Evolutionary conservation across 2,888 invertebrate species (phyloP).

Genomic region (Baronia brevicornis): DNA sequence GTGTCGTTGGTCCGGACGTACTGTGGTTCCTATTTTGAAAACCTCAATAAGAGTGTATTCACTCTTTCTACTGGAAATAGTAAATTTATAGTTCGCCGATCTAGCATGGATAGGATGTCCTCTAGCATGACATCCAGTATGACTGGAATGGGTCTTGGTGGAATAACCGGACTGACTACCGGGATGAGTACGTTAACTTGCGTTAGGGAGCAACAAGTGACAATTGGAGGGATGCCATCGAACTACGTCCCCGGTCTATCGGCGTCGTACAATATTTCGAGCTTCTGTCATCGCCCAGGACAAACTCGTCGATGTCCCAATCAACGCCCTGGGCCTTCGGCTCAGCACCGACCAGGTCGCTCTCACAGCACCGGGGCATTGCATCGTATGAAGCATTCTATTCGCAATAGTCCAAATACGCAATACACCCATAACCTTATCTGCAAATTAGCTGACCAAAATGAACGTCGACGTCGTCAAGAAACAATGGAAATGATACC

Average conservation of each 20-base stretch:
- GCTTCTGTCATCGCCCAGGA: constrained; percentile 70
- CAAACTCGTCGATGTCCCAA: constrained; percentile 68
- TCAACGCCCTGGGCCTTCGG: constrained; percentile 67
- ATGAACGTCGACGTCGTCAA: constrained; percentile 68
- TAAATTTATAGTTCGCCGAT: constrained; percentile 36
- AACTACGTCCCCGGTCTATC: constrained; percentile 70
- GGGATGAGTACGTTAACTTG: constrained; percentile 65
- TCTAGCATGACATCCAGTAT: constrained; percentile 71
- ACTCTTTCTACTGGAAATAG: constrained; percentile 34
- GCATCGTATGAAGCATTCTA: constrained; percentile 65
- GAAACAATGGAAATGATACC: constrained; percentile 69
- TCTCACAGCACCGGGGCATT: constrained; percentile 64
- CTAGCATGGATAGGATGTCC: constrained; percentile 71
- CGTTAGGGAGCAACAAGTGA: constrained; percentile 66
- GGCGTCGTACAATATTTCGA: constrained; percentile 69
- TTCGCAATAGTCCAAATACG: constrained; percentile 65
- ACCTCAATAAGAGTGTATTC: too few species aligned
- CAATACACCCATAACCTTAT: constrained; percentile 68
- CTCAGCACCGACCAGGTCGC: constrained; percentile 65
- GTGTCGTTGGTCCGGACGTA: constrained; percentile 53
- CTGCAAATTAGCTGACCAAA: constrained; percentile 69
- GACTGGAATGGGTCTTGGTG: constrained; percentile 70
- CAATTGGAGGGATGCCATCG: constrained; percentile 70
- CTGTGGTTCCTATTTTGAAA: constrained; percentile 50
- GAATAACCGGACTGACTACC: constrained; percentile 60